These are phyloP conservation scores for Tethya wilhelma DNA, from an alignment of 37 sponge, comb jelly and placozoan species.

Conservation along the genomic window DNA sequence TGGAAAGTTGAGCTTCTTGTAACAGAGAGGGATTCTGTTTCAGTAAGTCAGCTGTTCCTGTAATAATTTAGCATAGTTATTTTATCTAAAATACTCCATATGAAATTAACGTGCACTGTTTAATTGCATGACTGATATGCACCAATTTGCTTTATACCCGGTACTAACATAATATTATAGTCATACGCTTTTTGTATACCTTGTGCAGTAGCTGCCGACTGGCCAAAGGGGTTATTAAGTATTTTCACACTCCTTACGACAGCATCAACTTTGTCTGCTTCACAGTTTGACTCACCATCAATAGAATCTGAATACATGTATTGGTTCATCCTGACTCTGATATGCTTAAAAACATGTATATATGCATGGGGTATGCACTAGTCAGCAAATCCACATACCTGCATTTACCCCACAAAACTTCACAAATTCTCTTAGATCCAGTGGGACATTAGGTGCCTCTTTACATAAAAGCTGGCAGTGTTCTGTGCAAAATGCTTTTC, in stretches of 20 bases:
- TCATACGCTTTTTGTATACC: slow-evolving; percentile 9
- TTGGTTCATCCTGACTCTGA: too few relatives aligned
- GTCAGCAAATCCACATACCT: too few relatives aligned
- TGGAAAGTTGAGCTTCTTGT: not conserved
- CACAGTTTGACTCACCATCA: not conserved
- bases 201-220: slow-evolving; percentile 21
- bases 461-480: slow-evolving; percentile 30
- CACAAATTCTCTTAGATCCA: slow-evolving; percentile 29
- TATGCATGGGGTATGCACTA: too few relatives aligned
- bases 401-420: slow-evolving; percentile 40
- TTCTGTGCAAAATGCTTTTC: slow-evolving; percentile 40
- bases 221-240: not conserved
- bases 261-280: slow-evolving; percentile 6
- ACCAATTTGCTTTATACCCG: too few relatives aligned
- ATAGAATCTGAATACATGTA: too few relatives aligned
- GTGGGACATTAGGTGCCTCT: slow-evolving; percentile 35
- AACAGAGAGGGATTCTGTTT: not conserved
- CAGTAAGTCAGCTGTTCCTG: slow-evolving; percentile 1
- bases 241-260: not conserved
- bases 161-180: too few relatives aligned
- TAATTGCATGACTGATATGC: too few relatives aligned
- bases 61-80: too few relatives aligned
- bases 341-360: too few relatives aligned
- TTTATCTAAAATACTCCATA: too few relatives aligned
- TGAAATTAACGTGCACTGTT: too few relatives aligned